Conservation (phyloP, 1,140 invertebrate genomes). For the Sycophaga agraensis region DNA sequence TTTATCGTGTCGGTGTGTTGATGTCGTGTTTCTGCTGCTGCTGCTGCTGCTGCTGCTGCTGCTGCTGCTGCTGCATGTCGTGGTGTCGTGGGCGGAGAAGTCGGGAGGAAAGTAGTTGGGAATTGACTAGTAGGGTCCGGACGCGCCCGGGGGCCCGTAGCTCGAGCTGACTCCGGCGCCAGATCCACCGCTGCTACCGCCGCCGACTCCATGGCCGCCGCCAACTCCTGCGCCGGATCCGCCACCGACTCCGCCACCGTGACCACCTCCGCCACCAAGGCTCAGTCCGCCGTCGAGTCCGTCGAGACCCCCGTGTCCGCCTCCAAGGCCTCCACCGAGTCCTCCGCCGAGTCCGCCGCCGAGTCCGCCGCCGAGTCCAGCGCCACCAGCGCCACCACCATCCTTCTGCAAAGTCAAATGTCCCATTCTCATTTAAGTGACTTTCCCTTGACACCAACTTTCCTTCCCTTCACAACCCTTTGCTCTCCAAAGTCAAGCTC, state of each 20-base stretch:
- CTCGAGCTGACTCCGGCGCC: conserved; percentile 61
- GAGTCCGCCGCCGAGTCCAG: conserved; percentile 46
- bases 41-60: not conserved
- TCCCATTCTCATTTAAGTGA: no score
- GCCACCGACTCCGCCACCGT: conserved; percentile 50
- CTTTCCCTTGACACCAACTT: no score
- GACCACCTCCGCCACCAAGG: conserved; percentile 44
- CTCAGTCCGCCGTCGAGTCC: conserved; percentile 44
- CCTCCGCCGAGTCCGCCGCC: conserved; percentile 44
- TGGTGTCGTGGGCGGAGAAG: conserved; percentile 36
- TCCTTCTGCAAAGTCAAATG: conserved; percentile 51
- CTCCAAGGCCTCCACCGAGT: conserved; percentile 40
- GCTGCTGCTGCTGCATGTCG: not conserved
- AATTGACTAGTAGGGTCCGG: conserved; percentile 58
- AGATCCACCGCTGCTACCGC: conserved; percentile 48
- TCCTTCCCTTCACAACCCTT: no score
- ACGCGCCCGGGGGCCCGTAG: conserved; percentile 65
- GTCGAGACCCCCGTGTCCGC: conserved; percentile 35
- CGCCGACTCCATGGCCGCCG: conserved; percentile 35
- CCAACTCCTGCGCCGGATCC: conserved; percentile 48
- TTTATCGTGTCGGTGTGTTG: not conserved
- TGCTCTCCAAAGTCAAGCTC: no score
- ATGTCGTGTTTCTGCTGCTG: not conserved
- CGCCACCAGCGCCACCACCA: conserved; percentile 47
- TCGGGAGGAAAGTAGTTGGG: conserved; percentile 33